Percentiles rank a stretch among this genome's conserved stretches.
phyloP scores from a whole-genome alignment of 2,797 vertebrate genomes.

The Oryzias sinensis region DNA sequence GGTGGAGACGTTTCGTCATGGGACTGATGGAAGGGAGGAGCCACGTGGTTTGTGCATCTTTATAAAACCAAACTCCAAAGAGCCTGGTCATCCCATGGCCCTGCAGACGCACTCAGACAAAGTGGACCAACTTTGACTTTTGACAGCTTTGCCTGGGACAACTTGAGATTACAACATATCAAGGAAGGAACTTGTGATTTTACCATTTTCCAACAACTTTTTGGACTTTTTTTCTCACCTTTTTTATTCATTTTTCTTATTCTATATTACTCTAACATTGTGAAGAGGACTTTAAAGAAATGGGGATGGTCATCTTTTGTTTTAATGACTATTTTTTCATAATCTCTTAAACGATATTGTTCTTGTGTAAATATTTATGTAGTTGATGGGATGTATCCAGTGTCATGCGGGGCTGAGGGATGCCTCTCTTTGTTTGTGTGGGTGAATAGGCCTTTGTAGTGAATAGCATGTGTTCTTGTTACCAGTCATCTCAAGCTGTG shows the following conservation, averaged over 20 bases:
- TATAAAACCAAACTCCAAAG: conserved; percentile 75
- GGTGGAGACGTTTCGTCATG: conserved; percentile 64
- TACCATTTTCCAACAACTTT: conserved; percentile 10
- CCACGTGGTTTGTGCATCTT: conserved; percentile 44
- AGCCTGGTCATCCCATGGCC: conserved; percentile 73
- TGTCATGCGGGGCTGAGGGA: conserved; percentile 11
- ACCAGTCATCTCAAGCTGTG: conserved; percentile 6
- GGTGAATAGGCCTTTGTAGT: not conserved
- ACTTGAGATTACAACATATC: conserved; percentile 8
- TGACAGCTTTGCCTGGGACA: conserved; percentile 29
- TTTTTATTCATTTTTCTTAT: not conserved
- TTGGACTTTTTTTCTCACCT: conserved; percentile 27
- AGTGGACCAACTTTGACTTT: conserved; percentile 18
- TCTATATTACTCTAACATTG: not conserved
- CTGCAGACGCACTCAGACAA: conserved; percentile 16
- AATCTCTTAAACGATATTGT: not conserved
- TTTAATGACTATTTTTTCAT: not conserved
- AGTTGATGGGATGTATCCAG: conserved; percentile 38
- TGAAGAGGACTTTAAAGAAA: conserved; percentile 24
- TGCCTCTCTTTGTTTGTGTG: conserved; percentile 13
- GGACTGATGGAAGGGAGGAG: conserved; percentile 60
- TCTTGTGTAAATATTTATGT: conserved; percentile 1
- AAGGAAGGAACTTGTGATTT: conserved; percentile 20
- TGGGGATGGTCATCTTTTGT: conserved; percentile 6
- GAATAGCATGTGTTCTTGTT: conserved; percentile 2